Conservation (phyloP, 1,140 invertebrate genomes). For the Phenacoccus solenopsis region DNA sequence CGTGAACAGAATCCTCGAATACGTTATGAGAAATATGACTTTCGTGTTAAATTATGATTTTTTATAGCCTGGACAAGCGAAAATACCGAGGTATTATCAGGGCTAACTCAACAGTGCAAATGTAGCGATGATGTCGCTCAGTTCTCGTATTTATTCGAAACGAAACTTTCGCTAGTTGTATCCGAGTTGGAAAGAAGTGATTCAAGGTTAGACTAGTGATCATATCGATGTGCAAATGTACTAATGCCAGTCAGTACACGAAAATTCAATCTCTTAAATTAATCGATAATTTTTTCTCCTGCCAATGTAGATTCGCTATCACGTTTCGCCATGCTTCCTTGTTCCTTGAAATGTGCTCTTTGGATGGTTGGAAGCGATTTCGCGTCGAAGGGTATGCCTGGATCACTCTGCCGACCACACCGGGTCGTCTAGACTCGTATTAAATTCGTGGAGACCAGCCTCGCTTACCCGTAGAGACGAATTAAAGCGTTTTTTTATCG, state of each 20-base stretch:
- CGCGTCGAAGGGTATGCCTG: conserved; percentile 47
- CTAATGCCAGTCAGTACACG: too few species aligned
- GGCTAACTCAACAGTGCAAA: background rate
- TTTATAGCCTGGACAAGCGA: background rate
- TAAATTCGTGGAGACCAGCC: conserved; percentile 43
- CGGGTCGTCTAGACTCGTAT: conserved; percentile 34
- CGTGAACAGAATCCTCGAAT: too few species aligned
- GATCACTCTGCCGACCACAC: conserved; percentile 34
- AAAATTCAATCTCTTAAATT: background rate
- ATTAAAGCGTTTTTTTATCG: conserved; percentile 45
- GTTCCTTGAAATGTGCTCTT: conserved; percentile 35
- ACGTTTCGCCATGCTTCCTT: background rate
- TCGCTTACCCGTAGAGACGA: conserved; percentile 31
- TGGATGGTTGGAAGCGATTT: conserved; percentile 39
- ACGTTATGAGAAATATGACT: too few species aligned
- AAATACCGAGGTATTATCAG: background rate
- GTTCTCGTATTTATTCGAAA: background rate
- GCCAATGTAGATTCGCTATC: background rate
- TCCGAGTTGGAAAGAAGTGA: background rate
- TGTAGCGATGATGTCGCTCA: background rate
- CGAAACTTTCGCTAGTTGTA: background rate
- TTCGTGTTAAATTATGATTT: too few species aligned
- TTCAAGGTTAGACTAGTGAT: too few species aligned
- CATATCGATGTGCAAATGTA: too few species aligned
- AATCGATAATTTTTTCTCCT: background rate